These are phyloP conservation scores for Syrmaticus mikado DNA, from an alignment of 2,113 vertebrate species.

Conservation along the genomic window DNA sequence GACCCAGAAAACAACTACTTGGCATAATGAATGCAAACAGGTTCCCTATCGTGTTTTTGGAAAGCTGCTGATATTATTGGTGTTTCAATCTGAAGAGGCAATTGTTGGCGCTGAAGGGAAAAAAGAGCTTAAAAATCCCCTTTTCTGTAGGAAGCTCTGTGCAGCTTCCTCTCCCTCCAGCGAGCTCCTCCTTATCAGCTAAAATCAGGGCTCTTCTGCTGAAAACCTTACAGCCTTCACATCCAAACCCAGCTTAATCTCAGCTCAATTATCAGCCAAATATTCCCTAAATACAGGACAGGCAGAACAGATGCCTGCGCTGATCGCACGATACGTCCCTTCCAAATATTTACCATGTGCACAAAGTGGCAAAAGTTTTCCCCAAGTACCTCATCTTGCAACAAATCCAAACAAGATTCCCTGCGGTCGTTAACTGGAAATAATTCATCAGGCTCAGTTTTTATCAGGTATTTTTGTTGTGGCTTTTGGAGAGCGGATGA, in stretches of 20 bases:
- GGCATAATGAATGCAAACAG: slow-evolving; percentile 24
- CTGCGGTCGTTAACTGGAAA: not conserved
- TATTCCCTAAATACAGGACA: not conserved
- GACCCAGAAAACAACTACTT: not conserved
- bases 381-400: not conserved
- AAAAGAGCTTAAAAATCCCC: not conserved
- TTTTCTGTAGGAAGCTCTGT: not conserved
- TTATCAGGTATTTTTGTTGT: not conserved
- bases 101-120: not conserved
- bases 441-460: not conserved
- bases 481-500: not conserved
- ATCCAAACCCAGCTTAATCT: not conserved
- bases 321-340: not conserved
- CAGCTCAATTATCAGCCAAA: slow-evolving; percentile 3
- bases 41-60: not conserved
- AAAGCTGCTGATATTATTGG: slow-evolving; percentile 28
- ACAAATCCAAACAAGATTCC: not conserved
- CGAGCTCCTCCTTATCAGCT: slow-evolving; percentile 21
- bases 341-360: not conserved
- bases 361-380: not conserved
- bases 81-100: slow-evolving; percentile 13
- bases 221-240: not conserved
- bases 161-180: not conserved
- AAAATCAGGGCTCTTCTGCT: not conserved
- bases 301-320: not conserved